Base-by-base conservation (phyloP, 1,140 invertebrate species). In the Lepidostoma basale region DNA sequence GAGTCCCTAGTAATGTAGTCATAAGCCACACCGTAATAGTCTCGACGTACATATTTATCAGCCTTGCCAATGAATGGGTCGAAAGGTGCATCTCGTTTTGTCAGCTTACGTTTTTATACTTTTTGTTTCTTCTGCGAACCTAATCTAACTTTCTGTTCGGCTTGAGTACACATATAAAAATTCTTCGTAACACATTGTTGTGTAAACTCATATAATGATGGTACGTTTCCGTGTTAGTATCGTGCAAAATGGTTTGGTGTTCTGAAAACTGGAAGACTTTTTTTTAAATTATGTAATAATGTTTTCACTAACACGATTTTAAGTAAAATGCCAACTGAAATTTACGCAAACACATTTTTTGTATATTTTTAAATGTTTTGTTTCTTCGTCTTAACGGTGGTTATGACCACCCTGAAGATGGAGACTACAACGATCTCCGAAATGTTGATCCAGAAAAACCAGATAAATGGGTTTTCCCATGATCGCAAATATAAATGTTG, bases 41-140 rank as follows among this genome's bases (percentile, higher is more conserved):
- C 52, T 28, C 36, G 28, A 56, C 18, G 52, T 22, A 22, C 9
- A 16, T 36, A n/a, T n/a, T n/a, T n/a, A n/a, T 36, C 52, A 56
- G 52, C 28, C 28, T 49, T 49, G 28, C 23, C n/a, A 54, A 33
- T 56, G 52, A 56, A 56, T 56, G 52, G 10, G 52, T 36, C 16
- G 33, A 22, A 56, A 39, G 30, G n/a, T 56, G 36, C 20, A 30
- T 33, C 16, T 44, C 16, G 8, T 16, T 12, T 30, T 28, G n/a
- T 6, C 3, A 22, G 28, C 22, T 18, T 56, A 8, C 36, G 30
- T 30, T 18, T 22, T 23, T 49, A 18, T 49, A n/a, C 23, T 23
- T 22, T 2, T 9, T 49, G 20, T 25, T 23, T 12, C 33, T 36
- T n/a, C 5, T 12, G 33, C 33, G 33, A 36, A 12, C 14, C 10